Evolutionary conservation across 2,888 invertebrate species (phyloP), one percentile per base, ranked within the genome.

Genomic region (Thecophora atra): DNA sequence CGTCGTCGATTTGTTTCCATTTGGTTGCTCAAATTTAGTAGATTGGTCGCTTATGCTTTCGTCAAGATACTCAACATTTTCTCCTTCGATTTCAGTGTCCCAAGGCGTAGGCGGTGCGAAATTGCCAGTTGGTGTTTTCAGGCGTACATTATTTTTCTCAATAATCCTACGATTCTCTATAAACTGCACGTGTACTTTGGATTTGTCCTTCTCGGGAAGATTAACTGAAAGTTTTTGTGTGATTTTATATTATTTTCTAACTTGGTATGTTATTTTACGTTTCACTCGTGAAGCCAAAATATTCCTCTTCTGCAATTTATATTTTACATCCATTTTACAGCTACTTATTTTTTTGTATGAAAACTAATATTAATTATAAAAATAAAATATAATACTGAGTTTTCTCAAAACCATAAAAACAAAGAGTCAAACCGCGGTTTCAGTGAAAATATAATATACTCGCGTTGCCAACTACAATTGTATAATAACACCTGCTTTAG

Each of bases 41-140:
- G 7, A 72, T 58, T 54, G 65, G 8, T 76, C 76, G 0, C 30
- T 70, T 8, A 68, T 21, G 37, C 71, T 72, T 3, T 78, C 78
- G n/a, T 78, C 78, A 28, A 78, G 70, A 67, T 78, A 78, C 62
- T 78, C 78, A 2, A 78, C 71, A 74, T 76, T 76, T 68, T 77
- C 78, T 8, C 76, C 72, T 70, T 77, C 78, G 11, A 75, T 62
- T 15, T 74, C 73, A 47, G 74, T 15, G n/a, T 44, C 44, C 62
- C 42, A 42, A 26, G 15, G 28, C 6, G 2, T 7, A 28, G 24
- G 13, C 58, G 17, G 24, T 17, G 28, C 26, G 24, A 56, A 56
- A 3, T 56, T 56, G 66, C 51, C 7, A 65, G 15, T 62, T 6
- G 42, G 26, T 2, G 42, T 17, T 66, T 19, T 19, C 28, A 68